phyloP scores from a whole-genome alignment of 64 coral and sea anemone genomes.

The Pocillopora damicornis region DNA sequence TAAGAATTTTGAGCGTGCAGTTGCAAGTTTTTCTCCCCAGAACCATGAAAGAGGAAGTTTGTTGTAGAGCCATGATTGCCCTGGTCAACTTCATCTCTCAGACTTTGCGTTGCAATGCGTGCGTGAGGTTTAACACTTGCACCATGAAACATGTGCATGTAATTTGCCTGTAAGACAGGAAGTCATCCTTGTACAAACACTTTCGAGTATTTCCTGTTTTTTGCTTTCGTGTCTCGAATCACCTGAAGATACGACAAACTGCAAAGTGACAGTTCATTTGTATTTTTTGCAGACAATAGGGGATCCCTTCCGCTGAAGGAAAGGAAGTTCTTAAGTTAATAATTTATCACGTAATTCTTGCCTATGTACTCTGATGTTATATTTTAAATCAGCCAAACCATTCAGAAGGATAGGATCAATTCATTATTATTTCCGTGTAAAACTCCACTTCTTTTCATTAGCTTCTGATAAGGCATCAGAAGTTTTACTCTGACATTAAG shows the following conservation, averaged over 20 bases:
- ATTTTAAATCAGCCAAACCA: neutral
- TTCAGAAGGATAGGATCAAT: neutral
- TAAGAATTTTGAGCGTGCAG: no score
- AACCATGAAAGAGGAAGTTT: no score
- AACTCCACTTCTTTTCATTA: no score
- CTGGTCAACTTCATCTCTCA: no score
- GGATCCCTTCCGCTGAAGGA: neutral
- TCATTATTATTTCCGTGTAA: neutral
- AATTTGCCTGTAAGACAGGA: conserved; percentile 5
- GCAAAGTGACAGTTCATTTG: neutral
- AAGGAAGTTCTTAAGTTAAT: neutral
- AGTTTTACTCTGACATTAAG: neutral
- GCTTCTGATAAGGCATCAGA: no score
- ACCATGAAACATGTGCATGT: neutral
- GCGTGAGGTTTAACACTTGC: neutral
- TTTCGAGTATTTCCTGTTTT: conserved; percentile 20
- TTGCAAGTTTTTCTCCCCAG: no score
- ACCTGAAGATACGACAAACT: neutral
- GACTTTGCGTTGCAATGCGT: neutral
- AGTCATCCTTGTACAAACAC: neutral
- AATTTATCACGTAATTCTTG: neutral
- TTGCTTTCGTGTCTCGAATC: neutral
- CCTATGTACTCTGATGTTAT: neutral
- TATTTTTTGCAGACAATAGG: neutral
- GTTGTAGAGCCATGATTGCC: no score